Base-by-base conservation (phyloP, 2,888 invertebrate species). In the Cynaeus angustus region DNA sequence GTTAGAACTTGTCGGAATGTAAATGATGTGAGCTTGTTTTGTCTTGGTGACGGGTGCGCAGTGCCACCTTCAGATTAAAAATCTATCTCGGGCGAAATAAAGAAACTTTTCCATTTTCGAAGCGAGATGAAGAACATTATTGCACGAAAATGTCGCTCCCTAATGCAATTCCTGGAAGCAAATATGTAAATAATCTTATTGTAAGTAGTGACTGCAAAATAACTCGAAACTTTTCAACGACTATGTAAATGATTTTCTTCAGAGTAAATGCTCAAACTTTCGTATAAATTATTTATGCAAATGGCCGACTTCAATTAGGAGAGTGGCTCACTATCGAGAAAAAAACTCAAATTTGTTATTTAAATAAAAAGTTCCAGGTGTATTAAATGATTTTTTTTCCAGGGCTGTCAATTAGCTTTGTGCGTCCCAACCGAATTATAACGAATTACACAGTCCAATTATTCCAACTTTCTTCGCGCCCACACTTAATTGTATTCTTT, bases 161-260 rank as follows among this genome's bases (percentile, higher is more conserved):
- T 61, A 71, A 70, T 68, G 61, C 70, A 73, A 73, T 73, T 66
- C 72, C 58, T 68, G 26, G 33, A 48, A 61, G 68, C 68, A 73
- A 73, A 73, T 74, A 74, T 74, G 72, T 72, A 72, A 74, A 74
- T 74, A 74, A 71, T 74, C 71, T 74, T 70, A 72, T 74, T 74
- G 74, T 74, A 71, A 74, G 72, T 74, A 74, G 72, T 74, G 70
- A 72, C 70, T 72, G 66, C 71, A 66, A 70, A 72, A 74, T 72
- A 74, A 75, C 69, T 70, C 37, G 26, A 59, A 74, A 72, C 65
- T 74, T 75, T 70, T 68, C 71, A 53, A 68, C 59, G 61, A 70
- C 72, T 76, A 75, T 74, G 76, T 73, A 76, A 76, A 76, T 76
- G 72, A 73, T 76, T 75, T 75, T 69, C 71, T 37, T 37, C 68